Conservation (phyloP, 1,140 invertebrate genomes). For the Ceratina calcarata region DNA sequence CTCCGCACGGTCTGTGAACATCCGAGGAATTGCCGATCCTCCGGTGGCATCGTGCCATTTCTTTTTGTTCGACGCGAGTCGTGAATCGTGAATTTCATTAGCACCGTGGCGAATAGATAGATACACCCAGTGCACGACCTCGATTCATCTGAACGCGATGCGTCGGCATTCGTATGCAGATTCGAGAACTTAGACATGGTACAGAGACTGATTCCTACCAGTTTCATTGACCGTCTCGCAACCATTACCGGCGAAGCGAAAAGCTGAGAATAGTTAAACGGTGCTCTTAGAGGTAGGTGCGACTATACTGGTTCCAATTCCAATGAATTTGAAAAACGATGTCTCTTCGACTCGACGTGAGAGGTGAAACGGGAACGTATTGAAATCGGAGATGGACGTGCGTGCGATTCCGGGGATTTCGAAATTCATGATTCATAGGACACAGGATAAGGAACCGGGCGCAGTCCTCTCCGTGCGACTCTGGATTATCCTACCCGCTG, state of each 20-base stretch:
- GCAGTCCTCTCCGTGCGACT: conserved; percentile 41
- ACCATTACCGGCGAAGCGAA: background rate
- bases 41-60: background rate
- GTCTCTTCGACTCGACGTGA: background rate
- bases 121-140: no score
- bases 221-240: no score
- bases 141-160: conserved; percentile 9
- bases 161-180: conserved; percentile 15
- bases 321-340: background rate
- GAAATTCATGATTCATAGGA: background rate
- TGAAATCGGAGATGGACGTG: background rate
- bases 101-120: conserved; percentile 16
- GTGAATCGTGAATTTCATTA: conserved; percentile 62
- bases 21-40: background rate
- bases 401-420: background rate
- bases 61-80: conserved; percentile 2
- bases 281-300: background rate
- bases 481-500: conserved; percentile 61
- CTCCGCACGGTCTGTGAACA: conserved; percentile 9
- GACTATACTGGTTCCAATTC: background rate
- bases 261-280: background rate
- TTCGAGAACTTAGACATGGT: background rate
- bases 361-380: background rate
- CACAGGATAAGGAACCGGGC: background rate
- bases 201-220: conserved; percentile 11